Base-by-base conservation (phyloP, 2,888 invertebrate genomes). In the Oscheius sp. region DNA sequence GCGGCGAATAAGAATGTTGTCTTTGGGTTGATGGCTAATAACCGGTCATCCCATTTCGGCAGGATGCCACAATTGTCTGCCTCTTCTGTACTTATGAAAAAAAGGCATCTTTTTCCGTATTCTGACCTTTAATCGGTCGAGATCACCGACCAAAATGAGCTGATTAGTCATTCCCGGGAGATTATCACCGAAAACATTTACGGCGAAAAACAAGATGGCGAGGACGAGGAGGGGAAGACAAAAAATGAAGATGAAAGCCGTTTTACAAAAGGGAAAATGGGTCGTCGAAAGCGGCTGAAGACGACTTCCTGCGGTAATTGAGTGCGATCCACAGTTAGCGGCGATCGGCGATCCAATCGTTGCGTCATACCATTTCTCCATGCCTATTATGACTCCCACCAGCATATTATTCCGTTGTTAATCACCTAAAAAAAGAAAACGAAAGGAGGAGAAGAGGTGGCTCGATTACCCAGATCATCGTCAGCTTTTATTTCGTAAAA, bases 271-370 rank as follows among this genome's bases (percentile, higher is more conserved):
- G 66, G 52, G 35, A 66, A 66, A 66, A 35, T 66, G 21, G 66
- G 66, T 66, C 66, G 66, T 29, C 35, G 66, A 66, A 66, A 66
- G 66, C 66, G 66, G 52, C 43, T n/a, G 58, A 18, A 35, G 21
- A 13, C 45, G 61, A 61, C 61, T 61, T 61, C 45, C 61, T 27
- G 41, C 61, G 66, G 63, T 66, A 66, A 66, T 66, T 49, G 66
- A 66, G 63, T 63, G 63, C 63, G 66, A 66, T 61, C 61, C 61
- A 61, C 61, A 63, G 43, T 41, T 43, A 63, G 61, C 43, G 61
- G 7, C 63, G 18, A 41, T 46, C 63, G 63, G 41, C 63, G 58
- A 53, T 53, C 53, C 25, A 21, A 53, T 58, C 63, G 43, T 46
- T 63, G 63, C 46, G 63, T 63, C 63, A 63, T 23, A 23, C 35